These are phyloP conservation scores for Nyctibius bracteatus DNA, from an alignment of 2,113 vertebrate species.

Conservation along the genomic window DNA sequence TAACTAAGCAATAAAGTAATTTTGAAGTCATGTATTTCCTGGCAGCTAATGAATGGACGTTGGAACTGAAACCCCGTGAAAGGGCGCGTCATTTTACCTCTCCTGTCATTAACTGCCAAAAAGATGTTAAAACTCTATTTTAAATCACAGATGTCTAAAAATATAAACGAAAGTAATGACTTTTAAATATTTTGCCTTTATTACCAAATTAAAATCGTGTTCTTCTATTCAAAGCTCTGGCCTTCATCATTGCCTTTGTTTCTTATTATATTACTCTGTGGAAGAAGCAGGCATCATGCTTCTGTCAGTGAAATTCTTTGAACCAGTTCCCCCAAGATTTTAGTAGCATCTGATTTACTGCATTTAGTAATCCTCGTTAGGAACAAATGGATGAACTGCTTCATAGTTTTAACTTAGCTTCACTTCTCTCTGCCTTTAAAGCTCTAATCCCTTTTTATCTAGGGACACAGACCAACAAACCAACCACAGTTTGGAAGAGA, in stretches of 20 bases:
- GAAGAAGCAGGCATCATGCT: background rate
- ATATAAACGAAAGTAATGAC: background rate
- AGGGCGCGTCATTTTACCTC: background rate
- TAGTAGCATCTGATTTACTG: slow-evolving; percentile 1
- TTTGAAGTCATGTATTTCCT: background rate
- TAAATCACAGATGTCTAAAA: background rate
- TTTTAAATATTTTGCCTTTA: background rate
- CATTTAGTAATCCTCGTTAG: background rate
- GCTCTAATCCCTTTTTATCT: background rate
- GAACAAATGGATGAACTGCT: background rate
- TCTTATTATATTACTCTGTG: background rate
- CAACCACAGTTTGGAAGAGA: background rate
- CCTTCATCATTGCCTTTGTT: background rate
- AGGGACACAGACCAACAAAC: background rate
- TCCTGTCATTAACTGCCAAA: background rate
- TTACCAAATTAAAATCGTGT: background rate
- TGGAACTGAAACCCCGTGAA: background rate
- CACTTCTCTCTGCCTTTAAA: background rate
- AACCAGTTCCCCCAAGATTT: background rate
- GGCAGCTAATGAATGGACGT: background rate
- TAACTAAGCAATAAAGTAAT: background rate
- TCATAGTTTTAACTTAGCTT: background rate
- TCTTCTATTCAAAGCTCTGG: background rate
- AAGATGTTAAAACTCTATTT: background rate
- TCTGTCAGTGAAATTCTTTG: background rate